Base-by-base conservation (phyloP, 2,888 invertebrate species). In the Epistrophe grossulariae region DNA sequence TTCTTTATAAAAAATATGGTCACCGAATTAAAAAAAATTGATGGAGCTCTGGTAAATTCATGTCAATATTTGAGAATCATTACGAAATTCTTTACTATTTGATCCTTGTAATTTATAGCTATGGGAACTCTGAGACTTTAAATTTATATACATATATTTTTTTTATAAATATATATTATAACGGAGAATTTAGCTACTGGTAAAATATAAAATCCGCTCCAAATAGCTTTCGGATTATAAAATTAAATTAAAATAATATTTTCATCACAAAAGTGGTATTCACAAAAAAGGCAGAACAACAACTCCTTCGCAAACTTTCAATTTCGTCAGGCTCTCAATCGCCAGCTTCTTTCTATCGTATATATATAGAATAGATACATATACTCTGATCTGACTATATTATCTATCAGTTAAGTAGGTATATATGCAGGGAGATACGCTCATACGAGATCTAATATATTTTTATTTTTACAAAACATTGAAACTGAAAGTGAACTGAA, bases 401-500 rank as follows among this genome's bases (percentile, higher is more conserved):
- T 59, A 76, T 84, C 74, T 66, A 76, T 79, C 76, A 52, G 73
- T 60, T 72, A 43, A 43, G 43, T 43, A 84, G 50, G 19, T 19
- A 8, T 76, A 76, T 59, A 38, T 19, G 40, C 11, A 70, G 35
- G 35, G n/a, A 70, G 38, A 52, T 84, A 57, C 76, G 76, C 66
- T 57, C 40, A 64, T 48, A 71, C 17, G 50, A 78, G 79, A 83
- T 87, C 59, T 79, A 40, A 71, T 79, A 52, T 28, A 31, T 79
- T 60, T n/a, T 24, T 38, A 15, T 60, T 35, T 52, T n/a, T 66
- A 76, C 74, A 79, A 87, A 83, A 79, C 83, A 87, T 83, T 87
- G 83, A 87, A 87, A 87, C 76, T 77, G 87, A 87, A 87, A 87
- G 87, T 87, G 83, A 79, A 87, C 79, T 79, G 71, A 83, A 76